Conservation (phyloP, 2,888 invertebrate species). For the Dynastes grantii region DNA sequence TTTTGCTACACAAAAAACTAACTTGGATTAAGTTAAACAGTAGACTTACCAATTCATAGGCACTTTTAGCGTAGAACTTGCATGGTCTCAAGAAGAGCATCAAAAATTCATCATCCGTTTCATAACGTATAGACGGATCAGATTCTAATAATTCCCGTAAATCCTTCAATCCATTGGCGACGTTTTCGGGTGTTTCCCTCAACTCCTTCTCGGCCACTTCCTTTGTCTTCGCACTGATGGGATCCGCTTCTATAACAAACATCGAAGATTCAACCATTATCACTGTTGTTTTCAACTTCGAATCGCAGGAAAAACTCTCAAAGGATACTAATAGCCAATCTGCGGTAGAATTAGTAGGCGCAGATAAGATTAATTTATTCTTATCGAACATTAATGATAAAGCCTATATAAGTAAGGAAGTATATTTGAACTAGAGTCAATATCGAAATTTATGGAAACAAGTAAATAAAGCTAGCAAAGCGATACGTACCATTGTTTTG, state of each 20-base stretch:
- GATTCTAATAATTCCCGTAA: constrained; percentile 76
- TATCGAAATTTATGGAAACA: not conserved
- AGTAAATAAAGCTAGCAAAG: too few relatives aligned
- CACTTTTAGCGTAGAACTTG: constrained; percentile 89
- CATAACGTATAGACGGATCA: constrained; percentile 78
- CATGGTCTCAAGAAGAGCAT: constrained; percentile 85
- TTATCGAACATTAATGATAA: constrained; percentile 6
- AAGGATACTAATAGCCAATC: not conserved
- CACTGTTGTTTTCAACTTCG: not conserved
- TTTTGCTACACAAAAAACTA: too few relatives aligned
- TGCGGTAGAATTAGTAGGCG: not conserved
- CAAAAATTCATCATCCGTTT: constrained; percentile 84
- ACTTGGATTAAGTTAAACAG: not conserved
- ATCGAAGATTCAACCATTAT: constrained; percentile 59
- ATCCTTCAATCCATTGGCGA: constrained; percentile 75
- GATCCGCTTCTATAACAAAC: constrained; percentile 74
- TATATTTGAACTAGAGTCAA: not conserved
- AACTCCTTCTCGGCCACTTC: constrained; percentile 78
- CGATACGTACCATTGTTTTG: too few relatives aligned
- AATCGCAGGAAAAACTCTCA: not conserved
- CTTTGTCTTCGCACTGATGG: constrained; percentile 73
- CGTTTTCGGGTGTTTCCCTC: constrained; percentile 81
- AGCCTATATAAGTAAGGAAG: not conserved
- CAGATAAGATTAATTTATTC: constrained; percentile 4
- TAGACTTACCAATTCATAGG: constrained; percentile 80